Evolutionary conservation across 2,797 vertebrate species (phyloP).

Genomic region (Perodicticus potto): DNA sequence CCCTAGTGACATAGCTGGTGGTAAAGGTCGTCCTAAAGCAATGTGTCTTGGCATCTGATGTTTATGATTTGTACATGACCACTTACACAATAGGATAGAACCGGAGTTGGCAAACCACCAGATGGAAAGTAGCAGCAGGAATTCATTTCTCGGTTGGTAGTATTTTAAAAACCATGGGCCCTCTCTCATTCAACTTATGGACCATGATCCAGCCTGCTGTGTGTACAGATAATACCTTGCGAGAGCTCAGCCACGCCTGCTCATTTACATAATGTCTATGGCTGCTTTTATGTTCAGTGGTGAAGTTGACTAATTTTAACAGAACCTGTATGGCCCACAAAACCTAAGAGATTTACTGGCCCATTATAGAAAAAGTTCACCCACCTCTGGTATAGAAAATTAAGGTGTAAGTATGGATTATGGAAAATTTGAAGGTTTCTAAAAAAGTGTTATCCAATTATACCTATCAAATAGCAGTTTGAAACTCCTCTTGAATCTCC

Average conservation of each 20-base stretch:
- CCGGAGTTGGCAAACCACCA: not conserved
- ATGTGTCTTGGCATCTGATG: not conserved
- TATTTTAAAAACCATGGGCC: too few relatives aligned
- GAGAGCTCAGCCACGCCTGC: not conserved
- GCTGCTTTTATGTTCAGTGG: not conserved
- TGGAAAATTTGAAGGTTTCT: not conserved
- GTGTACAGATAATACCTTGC: not conserved
- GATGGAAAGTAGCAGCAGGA: too few relatives aligned
- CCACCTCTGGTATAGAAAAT: not conserved
- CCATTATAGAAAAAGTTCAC: not conserved
- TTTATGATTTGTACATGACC: not conserved
- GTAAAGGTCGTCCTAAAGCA: not conserved
- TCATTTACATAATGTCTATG: not conserved
- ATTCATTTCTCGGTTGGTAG: too few relatives aligned
- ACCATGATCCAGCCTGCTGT: not conserved
- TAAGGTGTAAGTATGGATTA: not conserved
- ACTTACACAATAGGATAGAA: not conserved
- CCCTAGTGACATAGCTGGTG: not conserved
- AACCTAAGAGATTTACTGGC: not conserved
- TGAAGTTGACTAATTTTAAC: not conserved
- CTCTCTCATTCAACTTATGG: too few relatives aligned
- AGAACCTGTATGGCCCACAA: not conserved
- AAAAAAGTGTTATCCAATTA: not conserved
- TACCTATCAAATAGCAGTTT: not conserved
- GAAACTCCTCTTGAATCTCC: conserved; percentile 1